Conservation (phyloP, 2,888 invertebrate species). For the Melipona bicolor region DNA sequence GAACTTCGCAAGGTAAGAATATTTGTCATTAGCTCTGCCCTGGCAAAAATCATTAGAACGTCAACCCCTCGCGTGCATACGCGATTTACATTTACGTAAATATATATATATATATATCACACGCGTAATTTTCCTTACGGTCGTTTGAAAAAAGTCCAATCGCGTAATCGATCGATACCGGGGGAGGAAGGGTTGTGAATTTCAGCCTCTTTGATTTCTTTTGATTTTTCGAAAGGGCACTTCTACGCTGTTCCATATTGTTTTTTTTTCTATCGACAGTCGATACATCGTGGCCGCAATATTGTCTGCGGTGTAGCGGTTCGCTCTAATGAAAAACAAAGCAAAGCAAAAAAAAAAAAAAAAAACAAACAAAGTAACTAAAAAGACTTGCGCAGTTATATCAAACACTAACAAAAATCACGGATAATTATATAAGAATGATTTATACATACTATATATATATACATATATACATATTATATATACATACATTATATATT, state of each 20-base stretch:
- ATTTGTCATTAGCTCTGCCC: neutral
- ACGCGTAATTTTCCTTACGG: neutral
- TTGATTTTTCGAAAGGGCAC: conserved; percentile 84
- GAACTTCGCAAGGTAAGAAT: conserved; percentile 92
- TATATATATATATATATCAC: neutral
- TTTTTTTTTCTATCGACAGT: conserved; percentile 75
- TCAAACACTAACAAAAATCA: conserved; percentile 81
- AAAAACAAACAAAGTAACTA: conserved; percentile 65
- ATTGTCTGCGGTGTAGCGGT: conserved; percentile 78
- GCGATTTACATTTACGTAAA: neutral
- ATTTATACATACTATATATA: conserved; percentile 65
- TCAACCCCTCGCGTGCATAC: neutral
- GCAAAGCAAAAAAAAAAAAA: too few species aligned
- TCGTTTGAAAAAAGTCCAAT: neutral
- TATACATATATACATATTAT: conserved; percentile 43
- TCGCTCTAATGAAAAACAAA: conserved; percentile 68
- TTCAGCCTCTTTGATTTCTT: conserved; percentile 81
- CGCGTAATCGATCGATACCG: neutral
- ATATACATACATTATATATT: conserved; percentile 66
- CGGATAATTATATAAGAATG: conserved; percentile 69
- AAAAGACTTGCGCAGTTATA: conserved; percentile 83
- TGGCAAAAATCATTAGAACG: neutral
- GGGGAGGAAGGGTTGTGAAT: neutral
- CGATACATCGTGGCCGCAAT: conserved; percentile 79
- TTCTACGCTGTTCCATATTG: conserved; percentile 78